Conservation (phyloP, 2,113 vertebrate species). For the Colius striatus region DNA sequence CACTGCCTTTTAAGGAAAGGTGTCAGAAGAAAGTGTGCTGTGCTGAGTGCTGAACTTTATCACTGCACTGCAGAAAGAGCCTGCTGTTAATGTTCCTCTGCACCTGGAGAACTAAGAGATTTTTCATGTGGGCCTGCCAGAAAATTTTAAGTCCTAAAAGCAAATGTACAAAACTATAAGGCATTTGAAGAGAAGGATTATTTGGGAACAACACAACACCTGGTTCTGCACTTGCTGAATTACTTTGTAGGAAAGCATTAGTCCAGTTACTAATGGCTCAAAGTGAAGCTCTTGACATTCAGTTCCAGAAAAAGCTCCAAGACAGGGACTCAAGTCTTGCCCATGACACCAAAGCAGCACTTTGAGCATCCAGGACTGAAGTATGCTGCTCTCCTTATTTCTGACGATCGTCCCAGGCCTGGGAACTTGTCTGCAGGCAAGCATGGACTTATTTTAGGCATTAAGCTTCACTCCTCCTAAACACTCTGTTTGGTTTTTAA, state of each 20-base stretch:
- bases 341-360: rapidly evolving
- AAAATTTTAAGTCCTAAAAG: background rate
- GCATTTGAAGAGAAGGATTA: background rate
- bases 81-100: background rate
- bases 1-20: background rate
- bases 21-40: background rate
- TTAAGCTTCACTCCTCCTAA: background rate
- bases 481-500: constrained; percentile 10
- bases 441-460: background rate
- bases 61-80: background rate
- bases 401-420: background rate
- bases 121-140: background rate
- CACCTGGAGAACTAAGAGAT: background rate
- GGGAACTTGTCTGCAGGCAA: background rate
- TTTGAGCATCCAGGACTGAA: background rate
- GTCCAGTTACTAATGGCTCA: background rate
- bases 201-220: background rate
- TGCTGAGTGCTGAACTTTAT: background rate
- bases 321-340: background rate
- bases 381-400: background rate
- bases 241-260: background rate
- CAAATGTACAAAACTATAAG: background rate
- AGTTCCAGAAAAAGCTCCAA: background rate
- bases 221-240: background rate
- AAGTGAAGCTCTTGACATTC: background rate